Evolutionary conservation across 2,797 vertebrate species (phyloP).

Genomic region (Lates japonicus): DNA sequence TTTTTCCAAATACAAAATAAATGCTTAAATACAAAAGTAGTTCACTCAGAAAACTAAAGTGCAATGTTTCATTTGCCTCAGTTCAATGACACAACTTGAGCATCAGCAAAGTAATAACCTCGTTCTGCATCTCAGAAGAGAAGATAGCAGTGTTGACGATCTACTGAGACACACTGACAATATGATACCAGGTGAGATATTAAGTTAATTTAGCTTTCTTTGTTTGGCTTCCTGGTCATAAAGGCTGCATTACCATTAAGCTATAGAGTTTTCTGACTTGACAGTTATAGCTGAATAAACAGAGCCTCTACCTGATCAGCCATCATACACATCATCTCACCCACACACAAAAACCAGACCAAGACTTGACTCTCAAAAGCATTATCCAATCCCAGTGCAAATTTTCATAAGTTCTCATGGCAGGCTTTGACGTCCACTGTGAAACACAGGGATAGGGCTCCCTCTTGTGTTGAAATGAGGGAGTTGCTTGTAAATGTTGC

Average conservation of each 20-base stretch:
- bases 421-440: background rate
- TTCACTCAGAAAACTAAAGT: slow-evolving; percentile 21
- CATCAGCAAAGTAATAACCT: background rate
- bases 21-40: slow-evolving; percentile 14
- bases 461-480: slow-evolving; percentile 66
- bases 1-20: slow-evolving; percentile 5
- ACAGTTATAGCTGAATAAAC: background rate
- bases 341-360: background rate
- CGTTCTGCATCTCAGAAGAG: background rate
- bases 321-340: background rate
- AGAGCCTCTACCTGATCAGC: background rate
- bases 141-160: background rate
- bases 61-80: background rate
- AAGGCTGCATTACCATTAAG: background rate
- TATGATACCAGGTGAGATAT: background rate
- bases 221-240: background rate
- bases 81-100: background rate
- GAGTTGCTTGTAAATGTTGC: background rate
- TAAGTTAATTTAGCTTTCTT: background rate
- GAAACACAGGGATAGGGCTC: slow-evolving; percentile 29
- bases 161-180: background rate
- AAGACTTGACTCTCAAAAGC: background rate
- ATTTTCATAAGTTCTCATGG: background rate
- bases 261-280: background rate
- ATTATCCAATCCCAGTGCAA: background rate